These are phyloP conservation scores for Collichthys lucidus DNA, from an alignment of 2,113 vertebrate species.

Conservation along the genomic window DNA sequence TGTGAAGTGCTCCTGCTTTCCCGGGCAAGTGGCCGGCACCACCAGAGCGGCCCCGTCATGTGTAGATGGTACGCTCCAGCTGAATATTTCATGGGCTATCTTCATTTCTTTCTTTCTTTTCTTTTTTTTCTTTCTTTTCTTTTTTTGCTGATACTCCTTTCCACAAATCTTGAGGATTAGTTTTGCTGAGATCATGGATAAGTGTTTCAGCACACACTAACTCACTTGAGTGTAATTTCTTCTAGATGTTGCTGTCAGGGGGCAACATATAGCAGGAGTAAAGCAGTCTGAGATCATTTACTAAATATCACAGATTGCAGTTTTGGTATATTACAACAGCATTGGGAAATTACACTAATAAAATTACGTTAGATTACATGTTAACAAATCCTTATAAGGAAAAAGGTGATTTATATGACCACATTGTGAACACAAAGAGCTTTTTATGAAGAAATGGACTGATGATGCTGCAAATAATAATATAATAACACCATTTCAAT, in stretches of 20 bases:
- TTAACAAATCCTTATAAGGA: background rate
- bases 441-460: background rate
- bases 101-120: background rate
- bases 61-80: slow-evolving; percentile 90
- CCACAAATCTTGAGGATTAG: slow-evolving; percentile 23
- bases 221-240: slow-evolving; percentile 18
- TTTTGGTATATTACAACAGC: background rate
- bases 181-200: slow-evolving; percentile 49
- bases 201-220: background rate
- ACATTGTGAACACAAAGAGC: background rate
- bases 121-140: slow-evolving; percentile 31
- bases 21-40: slow-evolving; percentile 97
- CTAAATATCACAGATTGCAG: background rate
- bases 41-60: slow-evolving; percentile 96
- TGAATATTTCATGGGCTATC: slow-evolving; percentile 19
- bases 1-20: slow-evolving; percentile 99
- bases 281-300: background rate
- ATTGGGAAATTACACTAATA: background rate
- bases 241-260: background rate
- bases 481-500: background rate
- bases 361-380: background rate
- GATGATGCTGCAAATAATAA: background rate
- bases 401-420: background rate
- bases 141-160: slow-evolving; percentile 39
- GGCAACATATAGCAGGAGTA: background rate